Conservation (phyloP, 2,888 invertebrate species). For the Julus scandinavius region DNA sequence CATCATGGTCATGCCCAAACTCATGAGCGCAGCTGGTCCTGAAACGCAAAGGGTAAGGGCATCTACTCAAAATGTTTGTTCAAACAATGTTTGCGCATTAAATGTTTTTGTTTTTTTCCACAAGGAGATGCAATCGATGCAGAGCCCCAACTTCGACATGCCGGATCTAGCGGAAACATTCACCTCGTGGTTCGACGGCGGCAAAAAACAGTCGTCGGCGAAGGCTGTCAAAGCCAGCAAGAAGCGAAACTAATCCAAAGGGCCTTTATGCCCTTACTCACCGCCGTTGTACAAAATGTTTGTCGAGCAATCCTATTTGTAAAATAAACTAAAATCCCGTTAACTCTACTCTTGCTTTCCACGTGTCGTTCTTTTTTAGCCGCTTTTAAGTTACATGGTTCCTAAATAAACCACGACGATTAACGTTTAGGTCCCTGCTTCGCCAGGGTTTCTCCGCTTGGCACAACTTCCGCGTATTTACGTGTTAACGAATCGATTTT, state of each 20-base stretch:
- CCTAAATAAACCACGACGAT: too few species aligned
- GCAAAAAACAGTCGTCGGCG: constrained; percentile 64
- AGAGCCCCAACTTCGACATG: constrained; percentile 83
- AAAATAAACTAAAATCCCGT: too few species aligned
- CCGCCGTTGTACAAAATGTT: too few species aligned
- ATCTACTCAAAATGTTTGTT: not conserved
- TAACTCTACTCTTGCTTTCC: too few species aligned
- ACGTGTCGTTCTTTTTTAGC: too few species aligned
- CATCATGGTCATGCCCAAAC: constrained; percentile 92
- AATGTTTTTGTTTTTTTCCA: constrained; percentile 66
- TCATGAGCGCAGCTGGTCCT: constrained; percentile 91
- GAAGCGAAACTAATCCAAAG: constrained; percentile 53
- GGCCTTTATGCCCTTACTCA: not conserved
- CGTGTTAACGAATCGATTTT: too few species aligned
- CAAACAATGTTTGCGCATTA: constrained; percentile 41
- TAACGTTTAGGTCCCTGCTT: too few species aligned
- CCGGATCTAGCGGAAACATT: constrained; percentile 97
- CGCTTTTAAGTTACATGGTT: too few species aligned
- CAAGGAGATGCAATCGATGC: constrained; percentile 80
- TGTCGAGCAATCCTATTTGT: too few species aligned
- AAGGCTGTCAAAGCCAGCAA: constrained; percentile 60
- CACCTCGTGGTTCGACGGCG: constrained; percentile 84
- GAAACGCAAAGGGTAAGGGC: constrained; percentile 87
- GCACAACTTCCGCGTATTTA: not conserved
- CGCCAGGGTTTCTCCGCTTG: too few species aligned